Base-by-base conservation (phyloP, 1,140 invertebrate genomes). In the Acromyrmex charruanus region DNA sequence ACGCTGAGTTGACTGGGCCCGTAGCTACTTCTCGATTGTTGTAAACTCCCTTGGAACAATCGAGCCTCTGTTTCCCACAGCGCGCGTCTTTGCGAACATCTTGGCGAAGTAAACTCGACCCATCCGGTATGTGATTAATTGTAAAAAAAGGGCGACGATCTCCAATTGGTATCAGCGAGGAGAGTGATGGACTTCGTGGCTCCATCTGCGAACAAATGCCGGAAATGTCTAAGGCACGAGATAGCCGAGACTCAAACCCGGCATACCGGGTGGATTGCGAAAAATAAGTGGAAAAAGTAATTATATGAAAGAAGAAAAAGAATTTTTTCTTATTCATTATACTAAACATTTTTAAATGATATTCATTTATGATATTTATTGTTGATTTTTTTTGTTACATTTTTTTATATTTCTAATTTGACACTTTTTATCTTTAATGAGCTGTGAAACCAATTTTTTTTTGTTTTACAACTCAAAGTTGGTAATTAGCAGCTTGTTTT, bases 231-330 rank as follows among this genome's bases (percentile, higher is more conserved):
- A 9, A 3, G 2, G 53, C 10, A 0, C n/a, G 68, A 69, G 10
- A 61, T 91, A 93, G 93, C 55, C 35, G 14, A 82, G 92, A 94
- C 84, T 51, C 84, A 75, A 94, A 94, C 93, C 93, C 63, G 66
- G 3, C 39, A 71, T 86, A 91, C 65, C 39, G 65, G 51, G 82
- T 85, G 90, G 18, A 1, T 25, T 66, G n/a, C 0, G 1, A 28
- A 55, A 51, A 65, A 55, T 14, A 21, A 5, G 3, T 35, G 5
- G 14, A 39, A 55, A 28, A 9, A 18, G 2, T 63, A 10, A 61
- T 21, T 3, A 2, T 25, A 21, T 18, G 3, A 51, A 53, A 63
- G 1, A 68, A 16, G 0, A 68, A 16, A 5, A 35, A 58, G 12
- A 21, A 68, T 80, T 31, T 51, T 51, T 51, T 14, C 16, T 51